Evolutionary conservation across 2,888 invertebrate genomes (phyloP), one percentile per base, ranked within the genome.

Genomic region (Aproaerema taeniolella): DNA sequence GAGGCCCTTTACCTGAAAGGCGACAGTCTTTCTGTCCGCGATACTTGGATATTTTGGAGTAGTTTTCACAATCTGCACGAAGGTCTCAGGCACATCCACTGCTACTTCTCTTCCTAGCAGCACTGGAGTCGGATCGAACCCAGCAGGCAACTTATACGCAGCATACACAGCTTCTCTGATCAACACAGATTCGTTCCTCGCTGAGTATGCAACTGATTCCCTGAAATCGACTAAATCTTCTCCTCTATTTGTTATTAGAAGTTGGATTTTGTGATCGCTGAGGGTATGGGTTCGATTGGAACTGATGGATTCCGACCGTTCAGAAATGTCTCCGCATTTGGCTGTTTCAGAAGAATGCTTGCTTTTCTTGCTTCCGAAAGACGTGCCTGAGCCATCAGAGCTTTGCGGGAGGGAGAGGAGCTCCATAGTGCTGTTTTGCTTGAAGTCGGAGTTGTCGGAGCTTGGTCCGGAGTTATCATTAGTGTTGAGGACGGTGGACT

Each of bases 1-100:
- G 55, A 54, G 55, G 47, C 75, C 62, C 63, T 47, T 86, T 87
- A 87, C 87, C 87, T 87, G 85, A 47, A 77, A 66, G 49, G 62
- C 64, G 57, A 76, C 77, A 70, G 79, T 80, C 76, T 82, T 86
- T 79, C 85, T 87, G 76, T 87, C 87, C 76, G 71, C 61, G 53
- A 88, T 89, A 55, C 89, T 86, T 32, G 91, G 91, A 66, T 91
- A 91, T 58, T 91, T 91, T 28, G 91, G 91, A 30, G 91, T 89
- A 1, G 89, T 89, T 88, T 95, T 96, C 71, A 93, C 92, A 50
- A 93, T 89, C 64, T 93, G 95, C 50, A 95, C 91, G 82, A 96
- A 96, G 61, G 92, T 91, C 48, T 95, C 95, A 2, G 96, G 96
- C 49, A 95, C 95, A 76, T 96, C 96, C 42, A 96, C 95, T 2